These are phyloP conservation scores for Galeruca laticollis DNA, from an alignment of 2,888 invertebrate genomes.

Conservation along the genomic window DNA sequence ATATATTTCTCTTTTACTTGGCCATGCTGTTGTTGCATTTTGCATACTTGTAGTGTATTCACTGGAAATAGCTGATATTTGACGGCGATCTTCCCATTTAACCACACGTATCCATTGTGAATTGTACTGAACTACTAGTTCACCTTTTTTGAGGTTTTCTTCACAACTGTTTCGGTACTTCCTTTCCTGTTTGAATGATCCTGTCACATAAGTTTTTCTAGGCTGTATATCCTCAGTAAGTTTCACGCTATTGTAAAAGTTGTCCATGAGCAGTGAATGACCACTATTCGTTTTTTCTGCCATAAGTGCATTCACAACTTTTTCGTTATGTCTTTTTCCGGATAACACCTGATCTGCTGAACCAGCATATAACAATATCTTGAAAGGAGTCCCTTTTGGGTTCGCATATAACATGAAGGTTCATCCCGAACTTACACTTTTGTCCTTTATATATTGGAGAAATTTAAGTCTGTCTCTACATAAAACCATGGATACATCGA, in stretches of 20 bases:
- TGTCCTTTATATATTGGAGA: slow-evolving; percentile 58
- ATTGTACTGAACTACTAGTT: slow-evolving; percentile 29
- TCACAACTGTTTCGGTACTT: slow-evolving; percentile 42
- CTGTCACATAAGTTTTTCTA: too few relatives aligned
- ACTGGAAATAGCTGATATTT: too few relatives aligned
- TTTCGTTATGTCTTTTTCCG: slow-evolving; percentile 35
- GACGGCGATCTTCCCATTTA: too few relatives aligned
- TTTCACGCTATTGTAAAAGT: too few relatives aligned
- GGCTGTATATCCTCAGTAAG: too few relatives aligned
- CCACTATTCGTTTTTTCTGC: slow-evolving; percentile 40
- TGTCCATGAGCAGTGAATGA: slow-evolving; percentile 43
- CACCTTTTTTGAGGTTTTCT: slow-evolving; percentile 42
- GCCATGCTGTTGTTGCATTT: slow-evolving; percentile 24
- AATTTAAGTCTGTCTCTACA: slow-evolving; percentile 54
- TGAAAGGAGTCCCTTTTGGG: slow-evolving; percentile 56
- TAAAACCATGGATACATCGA: too few relatives aligned
- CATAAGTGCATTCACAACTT: slow-evolving; percentile 39
- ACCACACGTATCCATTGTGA: too few relatives aligned
- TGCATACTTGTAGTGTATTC: slow-evolving; percentile 42
- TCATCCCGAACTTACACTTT: slow-evolving; percentile 58
- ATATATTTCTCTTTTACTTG: slow-evolving; percentile 30
- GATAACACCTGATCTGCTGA: slow-evolving; percentile 31
- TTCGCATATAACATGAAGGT: slow-evolving; percentile 58
- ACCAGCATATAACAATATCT: slow-evolving; percentile 41
- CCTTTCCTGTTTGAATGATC: slow-evolving; percentile 43